Evolutionary conservation across 2,113 vertebrate species (phyloP).

Genomic region (Romanogobio albipinnatus): DNA sequence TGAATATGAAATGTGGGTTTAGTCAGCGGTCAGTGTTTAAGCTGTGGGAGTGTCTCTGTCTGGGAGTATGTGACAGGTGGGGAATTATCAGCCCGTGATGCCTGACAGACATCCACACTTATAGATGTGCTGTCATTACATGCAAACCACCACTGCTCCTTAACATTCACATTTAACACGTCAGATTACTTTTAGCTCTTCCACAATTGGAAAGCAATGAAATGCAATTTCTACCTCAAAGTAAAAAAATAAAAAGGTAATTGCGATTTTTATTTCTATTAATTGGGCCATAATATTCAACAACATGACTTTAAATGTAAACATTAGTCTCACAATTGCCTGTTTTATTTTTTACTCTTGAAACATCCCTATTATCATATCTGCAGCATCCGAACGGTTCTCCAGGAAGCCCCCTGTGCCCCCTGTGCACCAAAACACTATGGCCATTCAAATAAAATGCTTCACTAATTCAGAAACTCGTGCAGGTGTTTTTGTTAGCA

Average conservation of each 20-base stretch:
- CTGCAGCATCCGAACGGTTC: neutral
- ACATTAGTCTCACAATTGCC: neutral
- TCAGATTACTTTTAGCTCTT: constrained; percentile 11
- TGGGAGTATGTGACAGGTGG: neutral
- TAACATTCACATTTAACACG: constrained; percentile 9
- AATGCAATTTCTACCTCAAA: neutral
- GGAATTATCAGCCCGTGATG: neutral
- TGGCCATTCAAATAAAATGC: neutral
- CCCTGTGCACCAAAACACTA: neutral
- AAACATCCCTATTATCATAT: neutral
- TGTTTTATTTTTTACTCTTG: neutral
- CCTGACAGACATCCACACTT: constrained; percentile 7
- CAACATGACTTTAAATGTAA: neutral
- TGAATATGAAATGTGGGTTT: neutral
- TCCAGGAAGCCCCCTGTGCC: neutral
- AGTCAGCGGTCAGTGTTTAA: neutral
- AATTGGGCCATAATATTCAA: too few relatives aligned
- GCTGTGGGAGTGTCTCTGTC: neutral
- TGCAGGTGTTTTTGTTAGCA: constrained; percentile 32
- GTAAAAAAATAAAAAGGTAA: neutral
- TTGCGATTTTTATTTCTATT: neutral
- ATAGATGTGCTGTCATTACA: constrained; percentile 10
- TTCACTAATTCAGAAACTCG: neutral
- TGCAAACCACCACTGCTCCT: neutral
- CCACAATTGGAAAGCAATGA: neutral